Conservation (phyloP, 1,140 invertebrate genomes). For the Saxidomus purpurata region DNA sequence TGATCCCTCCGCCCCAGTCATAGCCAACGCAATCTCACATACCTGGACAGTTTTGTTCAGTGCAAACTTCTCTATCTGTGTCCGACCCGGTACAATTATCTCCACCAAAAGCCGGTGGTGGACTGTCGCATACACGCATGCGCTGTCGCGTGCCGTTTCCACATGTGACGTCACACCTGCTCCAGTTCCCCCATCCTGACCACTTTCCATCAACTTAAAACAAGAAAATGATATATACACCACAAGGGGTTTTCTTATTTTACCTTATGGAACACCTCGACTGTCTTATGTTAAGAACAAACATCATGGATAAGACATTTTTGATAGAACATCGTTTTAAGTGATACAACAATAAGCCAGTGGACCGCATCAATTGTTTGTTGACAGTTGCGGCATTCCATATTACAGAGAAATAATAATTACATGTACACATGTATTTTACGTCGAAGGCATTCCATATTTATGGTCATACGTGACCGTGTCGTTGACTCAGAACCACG, state of each 20-base stretch:
- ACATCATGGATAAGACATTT: not conserved
- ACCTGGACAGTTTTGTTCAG: slow-evolving; percentile 46
- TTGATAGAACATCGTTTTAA: not conserved
- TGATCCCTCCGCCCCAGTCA: too few species aligned
- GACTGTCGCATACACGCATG: slow-evolving; percentile 83
- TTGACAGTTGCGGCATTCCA: too few species aligned
- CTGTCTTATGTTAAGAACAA: not conserved
- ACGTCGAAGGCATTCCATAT: too few species aligned
- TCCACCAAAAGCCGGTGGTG: slow-evolving; percentile 88
- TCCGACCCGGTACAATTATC: slow-evolving; percentile 89
- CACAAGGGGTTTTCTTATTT: not conserved
- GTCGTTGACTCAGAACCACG: too few species aligned
- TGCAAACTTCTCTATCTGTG: slow-evolving; percentile 44
- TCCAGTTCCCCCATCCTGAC: slow-evolving; percentile 72
- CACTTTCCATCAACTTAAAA: slow-evolving; percentile 76
- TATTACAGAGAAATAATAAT: too few species aligned
- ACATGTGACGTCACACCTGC: slow-evolving; percentile 72
- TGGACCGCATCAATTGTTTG: too few species aligned
- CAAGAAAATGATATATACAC: not conserved
- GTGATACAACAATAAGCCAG: too few species aligned
- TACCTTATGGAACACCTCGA: too few species aligned
- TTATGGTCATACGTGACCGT: too few species aligned
- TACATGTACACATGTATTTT: too few species aligned
- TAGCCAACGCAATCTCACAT: too few species aligned
- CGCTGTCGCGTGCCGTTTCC: slow-evolving; percentile 68